phyloP scores from a whole-genome alignment of 2,797 vertebrate genomes.

The Falco cherrug region DNA sequence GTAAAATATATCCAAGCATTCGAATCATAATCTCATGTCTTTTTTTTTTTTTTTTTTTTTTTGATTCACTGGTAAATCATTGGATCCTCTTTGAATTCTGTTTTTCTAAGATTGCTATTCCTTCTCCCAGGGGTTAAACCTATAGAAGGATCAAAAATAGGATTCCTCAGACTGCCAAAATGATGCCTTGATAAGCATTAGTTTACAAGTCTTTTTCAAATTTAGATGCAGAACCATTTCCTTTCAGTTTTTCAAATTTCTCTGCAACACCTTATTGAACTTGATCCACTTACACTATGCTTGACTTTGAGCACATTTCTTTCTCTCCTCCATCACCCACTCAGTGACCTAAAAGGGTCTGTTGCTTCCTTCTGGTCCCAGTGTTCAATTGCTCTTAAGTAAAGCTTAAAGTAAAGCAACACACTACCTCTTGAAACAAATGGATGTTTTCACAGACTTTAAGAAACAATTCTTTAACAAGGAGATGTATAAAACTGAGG shows the following conservation, averaged over 20 bases:
- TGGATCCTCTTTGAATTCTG: not conserved
- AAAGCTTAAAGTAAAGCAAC: not conserved
- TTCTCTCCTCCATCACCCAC: not conserved
- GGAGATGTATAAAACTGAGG: not conserved
- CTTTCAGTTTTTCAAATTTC: not conserved
- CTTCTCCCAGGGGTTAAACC: not conserved
- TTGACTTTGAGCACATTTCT: not conserved
- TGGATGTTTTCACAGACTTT: not conserved
- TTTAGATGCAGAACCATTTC: not conserved
- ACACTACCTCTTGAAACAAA: not conserved
- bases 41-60: not conserved
- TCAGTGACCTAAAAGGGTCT: not conserved
- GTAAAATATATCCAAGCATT: not conserved
- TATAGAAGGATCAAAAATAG: not conserved
- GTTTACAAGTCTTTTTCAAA: not conserved
- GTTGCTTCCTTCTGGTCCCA: not conserved
- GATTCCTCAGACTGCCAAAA: not conserved
- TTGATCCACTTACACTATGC: accelerated
- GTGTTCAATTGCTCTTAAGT: not conserved
- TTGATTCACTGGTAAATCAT: not conserved
- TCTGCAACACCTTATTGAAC: not conserved
- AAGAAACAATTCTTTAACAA: not conserved
- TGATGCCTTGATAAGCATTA: not conserved
- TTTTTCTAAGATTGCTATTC: not conserved
- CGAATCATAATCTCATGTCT: not conserved